Evolutionary conservation across 2,797 vertebrate genomes (phyloP).

Genomic region (Anguilla megastoma): DNA sequence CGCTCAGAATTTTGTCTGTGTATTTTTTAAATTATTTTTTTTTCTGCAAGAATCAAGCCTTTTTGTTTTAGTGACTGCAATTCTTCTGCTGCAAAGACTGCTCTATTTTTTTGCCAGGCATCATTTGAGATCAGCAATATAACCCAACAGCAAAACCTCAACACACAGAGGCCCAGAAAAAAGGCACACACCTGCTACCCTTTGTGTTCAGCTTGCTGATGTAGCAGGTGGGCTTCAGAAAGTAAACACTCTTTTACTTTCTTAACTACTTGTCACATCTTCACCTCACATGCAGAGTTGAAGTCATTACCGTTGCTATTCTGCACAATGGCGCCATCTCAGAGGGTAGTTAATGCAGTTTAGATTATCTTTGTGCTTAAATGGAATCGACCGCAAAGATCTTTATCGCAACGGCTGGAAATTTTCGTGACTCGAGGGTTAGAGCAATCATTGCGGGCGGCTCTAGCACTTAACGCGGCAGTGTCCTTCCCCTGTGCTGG

Average conservation of each 20-base stretch:
- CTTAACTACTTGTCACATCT: not conserved
- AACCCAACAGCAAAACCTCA: not conserved
- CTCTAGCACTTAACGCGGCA: not conserved
- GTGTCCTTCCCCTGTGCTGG: not conserved
- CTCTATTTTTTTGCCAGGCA: not conserved
- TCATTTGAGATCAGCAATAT: not conserved
- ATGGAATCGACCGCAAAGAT: conserved; percentile 25
- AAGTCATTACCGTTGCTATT: not conserved
- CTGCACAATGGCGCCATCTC: not conserved
- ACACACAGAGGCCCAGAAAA: not conserved
- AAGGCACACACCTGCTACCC: not conserved
- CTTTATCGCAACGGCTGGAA: conserved; percentile 25
- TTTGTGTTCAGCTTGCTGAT: conserved; percentile 1
- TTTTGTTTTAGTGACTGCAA: not conserved
- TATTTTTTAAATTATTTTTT: not conserved
- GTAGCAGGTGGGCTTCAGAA: not conserved
- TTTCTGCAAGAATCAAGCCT: not conserved
- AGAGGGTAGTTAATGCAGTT: not conserved
- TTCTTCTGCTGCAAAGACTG: not conserved
- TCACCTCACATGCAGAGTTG: not conserved
- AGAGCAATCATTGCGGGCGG: not conserved
- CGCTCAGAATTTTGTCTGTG: not conserved
- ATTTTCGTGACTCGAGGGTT: not conserved
- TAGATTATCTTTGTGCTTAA: conserved; percentile 21
- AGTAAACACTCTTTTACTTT: not conserved